phyloP scores from a whole-genome alignment of 2,113 vertebrate species.

The Lipophrys pholis region DNA sequence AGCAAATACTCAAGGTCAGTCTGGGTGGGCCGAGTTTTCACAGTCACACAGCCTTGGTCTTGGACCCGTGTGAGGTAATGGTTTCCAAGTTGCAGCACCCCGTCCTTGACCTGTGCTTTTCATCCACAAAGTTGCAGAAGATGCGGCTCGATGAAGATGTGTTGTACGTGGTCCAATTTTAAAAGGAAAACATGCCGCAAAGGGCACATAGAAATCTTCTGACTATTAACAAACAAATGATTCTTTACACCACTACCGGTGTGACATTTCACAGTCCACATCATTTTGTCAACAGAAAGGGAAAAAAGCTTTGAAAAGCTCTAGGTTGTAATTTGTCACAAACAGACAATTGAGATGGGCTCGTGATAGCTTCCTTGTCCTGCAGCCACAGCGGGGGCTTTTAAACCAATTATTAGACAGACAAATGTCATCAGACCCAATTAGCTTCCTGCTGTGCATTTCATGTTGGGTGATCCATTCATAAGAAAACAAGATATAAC shows the following conservation, averaged over 20 bases:
- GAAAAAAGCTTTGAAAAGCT: slow-evolving; percentile 41
- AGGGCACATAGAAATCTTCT: background rate
- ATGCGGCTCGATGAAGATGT: background rate
- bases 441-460: slow-evolving; percentile 67
- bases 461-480: slow-evolving; percentile 49
- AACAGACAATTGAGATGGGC: slow-evolving; percentile 38
- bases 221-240: slow-evolving; percentile 6
- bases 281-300: slow-evolving; percentile 4
- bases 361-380: slow-evolving; percentile 36
- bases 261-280: slow-evolving; percentile 44
- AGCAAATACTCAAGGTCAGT: slow-evolving; percentile 48
- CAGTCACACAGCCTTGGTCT: slow-evolving; percentile 44
- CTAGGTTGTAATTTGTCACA: slow-evolving; percentile 23
- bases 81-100: slow-evolving; percentile 25
- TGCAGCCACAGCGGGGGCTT: slow-evolving; percentile 68
- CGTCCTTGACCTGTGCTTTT: slow-evolving; percentile 45
- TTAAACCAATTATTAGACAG: slow-evolving; percentile 72
- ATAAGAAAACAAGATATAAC: slow-evolving; percentile 44
- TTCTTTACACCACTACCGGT: slow-evolving; percentile 20
- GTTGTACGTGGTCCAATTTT: background rate
- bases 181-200: slow-evolving; percentile 2
- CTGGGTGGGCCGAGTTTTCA: slow-evolving; percentile 50
- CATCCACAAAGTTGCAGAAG: background rate
- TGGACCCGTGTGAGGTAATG: slow-evolving; percentile 36
- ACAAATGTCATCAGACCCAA: slow-evolving; percentile 73